Base-by-base conservation (phyloP, 2,113 vertebrate genomes). In the Mionectes macconnelli region DNA sequence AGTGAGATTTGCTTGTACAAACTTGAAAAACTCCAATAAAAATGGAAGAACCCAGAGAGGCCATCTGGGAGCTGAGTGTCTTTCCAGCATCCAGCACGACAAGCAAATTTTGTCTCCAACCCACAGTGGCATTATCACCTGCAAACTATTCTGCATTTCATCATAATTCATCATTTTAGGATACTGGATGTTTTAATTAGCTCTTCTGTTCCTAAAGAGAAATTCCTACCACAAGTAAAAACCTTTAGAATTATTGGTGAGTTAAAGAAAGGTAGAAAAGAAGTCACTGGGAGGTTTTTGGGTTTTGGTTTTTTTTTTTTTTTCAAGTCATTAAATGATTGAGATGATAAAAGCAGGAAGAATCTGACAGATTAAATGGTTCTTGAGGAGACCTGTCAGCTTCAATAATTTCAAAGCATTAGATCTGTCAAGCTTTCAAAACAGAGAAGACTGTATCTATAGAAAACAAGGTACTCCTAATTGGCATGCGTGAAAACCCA, bases 381-480 rank as follows among this genome's bases (percentile, higher is more conserved):
- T 94, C 89, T 86, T 33, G 78, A 96, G 89, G 47, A 96, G 81
- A 83, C 56, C 2, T 81, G 92, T 95, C 89, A 95, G 64, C 89
- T 93, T 57, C 79, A 52, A 88, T 96, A 75, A 96, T 95, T 86
- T 74, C 72, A 62, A 39, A 89, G 89, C 94, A 90, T 90, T 81
- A 69, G 30, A 90, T 64, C 89, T 94, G 93, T 96, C 95, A 96
- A 75, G 93, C 72, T 86, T 95, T 94, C 95, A 94, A 94, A 96
- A 91, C 4, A 93, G 87, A 56, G 47, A 85, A 78, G 95, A 90
- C 66, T 86, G 69, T 91, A 86, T 86, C 96, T 66, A 40, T 40
- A 94, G 92, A 93, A 94, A 97, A 94, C 90, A 94, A 94, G 49
- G n/a, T 64, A 84, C 81, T 78, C 49, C 79, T 97, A 97, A 96